phyloP scores from a whole-genome alignment of 1,140 invertebrate genomes.

The Agraylea sexmaculata region DNA sequence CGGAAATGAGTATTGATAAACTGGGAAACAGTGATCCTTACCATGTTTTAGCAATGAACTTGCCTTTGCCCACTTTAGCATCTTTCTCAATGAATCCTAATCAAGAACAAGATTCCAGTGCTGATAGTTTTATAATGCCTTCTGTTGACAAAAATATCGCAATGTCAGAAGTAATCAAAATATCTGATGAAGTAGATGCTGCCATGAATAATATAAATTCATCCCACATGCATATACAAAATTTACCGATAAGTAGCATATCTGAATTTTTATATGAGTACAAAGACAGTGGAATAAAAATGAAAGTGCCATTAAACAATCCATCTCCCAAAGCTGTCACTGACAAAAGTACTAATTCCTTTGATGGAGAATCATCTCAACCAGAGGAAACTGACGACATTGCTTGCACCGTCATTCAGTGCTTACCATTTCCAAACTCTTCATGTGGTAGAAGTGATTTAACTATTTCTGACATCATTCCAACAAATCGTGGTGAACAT shows the following conservation, averaged over 20 bases:
- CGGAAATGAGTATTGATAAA: no score
- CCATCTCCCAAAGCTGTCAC: conserved; percentile 16
- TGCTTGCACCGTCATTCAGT: conserved; percentile 36
- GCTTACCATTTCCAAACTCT: conserved; percentile 36
- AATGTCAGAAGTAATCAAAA: conserved; percentile 11
- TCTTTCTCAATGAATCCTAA: no score
- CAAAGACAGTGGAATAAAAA: conserved; percentile 20
- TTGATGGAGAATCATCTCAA: conserved; percentile 33
- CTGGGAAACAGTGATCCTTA: no score
- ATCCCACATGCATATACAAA: conserved; percentile 11
- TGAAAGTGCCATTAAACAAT: conserved; percentile 20
- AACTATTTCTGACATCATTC: conserved; percentile 46
- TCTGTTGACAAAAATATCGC: no score
- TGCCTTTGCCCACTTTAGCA: no score
- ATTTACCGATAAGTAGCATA: conserved; percentile 11
- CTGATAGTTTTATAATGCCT: no score
- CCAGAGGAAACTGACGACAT: conserved; percentile 27
- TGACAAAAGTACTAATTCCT: conserved; percentile 28
- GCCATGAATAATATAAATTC: conserved; percentile 11
- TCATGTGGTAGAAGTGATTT: conserved; percentile 35
- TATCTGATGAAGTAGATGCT: conserved; percentile 14
- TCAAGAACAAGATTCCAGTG: no score
- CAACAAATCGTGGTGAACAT: conserved; percentile 51
- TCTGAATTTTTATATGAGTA: conserved; percentile 19
- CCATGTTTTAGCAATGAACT: no score